phyloP scores from a whole-genome alignment of 30 jellyfish, hydroid and myxozoan species.

The Pseudorhiza aurosa region DNA sequence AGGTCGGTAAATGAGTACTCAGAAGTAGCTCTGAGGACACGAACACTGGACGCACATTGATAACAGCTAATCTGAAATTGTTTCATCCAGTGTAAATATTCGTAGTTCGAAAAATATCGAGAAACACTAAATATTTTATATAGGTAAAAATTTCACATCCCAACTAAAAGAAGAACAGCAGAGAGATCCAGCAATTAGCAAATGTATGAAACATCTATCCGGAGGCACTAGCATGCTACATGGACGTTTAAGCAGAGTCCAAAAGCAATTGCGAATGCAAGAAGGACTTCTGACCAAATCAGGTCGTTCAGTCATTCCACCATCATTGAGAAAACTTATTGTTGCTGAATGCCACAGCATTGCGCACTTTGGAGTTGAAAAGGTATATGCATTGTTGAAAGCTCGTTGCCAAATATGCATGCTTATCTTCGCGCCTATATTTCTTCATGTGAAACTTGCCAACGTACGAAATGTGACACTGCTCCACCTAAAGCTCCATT shows the following conservation, averaged over 20 bases:
- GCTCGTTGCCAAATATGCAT: conserved; percentile 59
- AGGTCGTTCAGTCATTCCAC: conserved; percentile 43
- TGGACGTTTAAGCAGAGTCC: conserved; percentile 33
- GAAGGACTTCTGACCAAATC: conserved; percentile 24
- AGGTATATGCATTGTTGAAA: conserved; percentile 39
- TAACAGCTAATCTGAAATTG: too few species aligned
- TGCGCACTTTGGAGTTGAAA: conserved; percentile 40
- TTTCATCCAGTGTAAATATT: too few species aligned
- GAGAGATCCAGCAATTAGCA: conserved; percentile 6
- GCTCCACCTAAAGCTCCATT: conserved; percentile 41
- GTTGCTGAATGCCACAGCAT: neutral
- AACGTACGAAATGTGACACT: conserved; percentile 38
- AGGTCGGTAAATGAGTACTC: too few species aligned
- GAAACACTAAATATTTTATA: too few species aligned
- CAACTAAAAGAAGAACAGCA: conserved; percentile 40
- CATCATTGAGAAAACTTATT: conserved; percentile 6
- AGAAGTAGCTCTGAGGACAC: too few species aligned
- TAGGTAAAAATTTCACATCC: conserved; percentile 1
- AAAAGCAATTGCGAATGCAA: conserved; percentile 15
- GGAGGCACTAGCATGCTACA: neutral
- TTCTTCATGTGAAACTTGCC: conserved; percentile 42
- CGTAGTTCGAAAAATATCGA: too few species aligned
- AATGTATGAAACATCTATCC: conserved; percentile 1
- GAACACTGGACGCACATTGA: too few species aligned
- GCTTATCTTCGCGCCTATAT: conserved; percentile 27